Evolutionary conservation across 2,888 invertebrate genomes (phyloP).

Genomic region (Ichneumon xanthorius): DNA sequence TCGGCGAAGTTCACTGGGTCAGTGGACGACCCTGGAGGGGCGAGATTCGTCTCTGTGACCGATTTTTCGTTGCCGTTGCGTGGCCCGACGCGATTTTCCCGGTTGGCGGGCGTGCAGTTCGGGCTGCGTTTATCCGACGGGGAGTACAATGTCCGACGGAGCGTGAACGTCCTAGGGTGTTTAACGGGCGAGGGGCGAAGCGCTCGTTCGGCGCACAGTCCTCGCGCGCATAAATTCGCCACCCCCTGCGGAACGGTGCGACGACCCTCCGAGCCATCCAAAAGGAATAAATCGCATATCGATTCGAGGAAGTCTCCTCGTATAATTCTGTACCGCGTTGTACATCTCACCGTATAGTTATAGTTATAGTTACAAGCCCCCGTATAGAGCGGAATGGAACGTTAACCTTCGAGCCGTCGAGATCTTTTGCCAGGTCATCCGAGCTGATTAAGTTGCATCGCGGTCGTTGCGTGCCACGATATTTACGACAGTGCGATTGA

Average conservation of each 20-base stretch:
- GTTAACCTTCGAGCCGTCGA: constrained; percentile 10
- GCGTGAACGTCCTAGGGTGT: constrained; percentile 40
- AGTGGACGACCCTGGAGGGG: constrained; percentile 11
- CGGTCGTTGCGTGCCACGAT: constrained; percentile 62
- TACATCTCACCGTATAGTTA: neutral
- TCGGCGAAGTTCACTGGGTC: constrained; percentile 34
- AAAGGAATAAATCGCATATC: constrained; percentile 61
- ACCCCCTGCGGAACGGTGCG: constrained; percentile 69
- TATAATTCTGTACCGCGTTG: constrained; percentile 9
- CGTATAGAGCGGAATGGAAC: neutral
- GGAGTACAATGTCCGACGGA: constrained; percentile 24
- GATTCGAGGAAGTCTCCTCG: constrained; percentile 38
- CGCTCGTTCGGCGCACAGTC: constrained; percentile 15
- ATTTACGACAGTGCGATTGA: constrained; percentile 66
- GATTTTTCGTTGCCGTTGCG: constrained; percentile 46
- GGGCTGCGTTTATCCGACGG: neutral
- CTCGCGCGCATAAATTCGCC: constrained; percentile 70
- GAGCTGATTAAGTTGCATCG: constrained; percentile 67
- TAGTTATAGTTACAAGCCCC: neutral
- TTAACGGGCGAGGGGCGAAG: neutral
- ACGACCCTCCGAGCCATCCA: constrained; percentile 67
- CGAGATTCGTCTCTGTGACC: constrained; percentile 19
- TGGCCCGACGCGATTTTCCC: constrained; percentile 44
- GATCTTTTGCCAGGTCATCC: constrained; percentile 66
- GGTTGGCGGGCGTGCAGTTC: constrained; percentile 35